Conservation (phyloP, 2,888 invertebrate genomes). For the Mesorhabditis sp. region DNA sequence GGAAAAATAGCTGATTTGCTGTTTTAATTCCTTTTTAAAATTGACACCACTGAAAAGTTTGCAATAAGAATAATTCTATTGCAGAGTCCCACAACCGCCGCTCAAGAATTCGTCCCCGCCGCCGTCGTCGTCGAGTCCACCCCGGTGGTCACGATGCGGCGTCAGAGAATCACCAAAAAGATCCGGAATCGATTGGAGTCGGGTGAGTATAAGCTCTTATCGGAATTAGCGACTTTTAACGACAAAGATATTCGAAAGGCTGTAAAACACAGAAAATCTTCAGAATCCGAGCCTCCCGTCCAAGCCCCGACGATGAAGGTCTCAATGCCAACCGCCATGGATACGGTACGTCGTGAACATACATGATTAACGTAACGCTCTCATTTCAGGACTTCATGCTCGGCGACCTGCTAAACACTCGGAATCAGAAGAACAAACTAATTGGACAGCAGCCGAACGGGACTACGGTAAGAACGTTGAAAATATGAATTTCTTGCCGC, state of each 20-base stretch:
- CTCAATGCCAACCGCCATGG: background rate
- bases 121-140: slow-evolving; percentile 6
- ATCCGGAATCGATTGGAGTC: background rate
- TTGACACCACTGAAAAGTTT: too few species aligned
- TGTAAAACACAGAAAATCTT: background rate
- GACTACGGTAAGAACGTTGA: too few species aligned
- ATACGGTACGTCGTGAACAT: background rate
- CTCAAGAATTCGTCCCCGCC: background rate
- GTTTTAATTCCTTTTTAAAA: too few species aligned
- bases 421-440: too few species aligned
- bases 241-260: background rate
- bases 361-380: too few species aligned
- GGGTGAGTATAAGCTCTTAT: background rate
- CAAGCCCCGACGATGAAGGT: background rate
- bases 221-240: background rate
- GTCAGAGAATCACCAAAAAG: background rate
- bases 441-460: too few species aligned
- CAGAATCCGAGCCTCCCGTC: background rate
- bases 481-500: too few species aligned
- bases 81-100: background rate
- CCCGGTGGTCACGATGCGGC: background rate
- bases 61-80: background rate
- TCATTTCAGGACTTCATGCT: too few species aligned
- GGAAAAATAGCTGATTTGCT: too few species aligned
- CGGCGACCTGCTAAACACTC: too few species aligned